Base-by-base conservation (phyloP, 2,113 vertebrate species). In the Eurypyga helias region DNA sequence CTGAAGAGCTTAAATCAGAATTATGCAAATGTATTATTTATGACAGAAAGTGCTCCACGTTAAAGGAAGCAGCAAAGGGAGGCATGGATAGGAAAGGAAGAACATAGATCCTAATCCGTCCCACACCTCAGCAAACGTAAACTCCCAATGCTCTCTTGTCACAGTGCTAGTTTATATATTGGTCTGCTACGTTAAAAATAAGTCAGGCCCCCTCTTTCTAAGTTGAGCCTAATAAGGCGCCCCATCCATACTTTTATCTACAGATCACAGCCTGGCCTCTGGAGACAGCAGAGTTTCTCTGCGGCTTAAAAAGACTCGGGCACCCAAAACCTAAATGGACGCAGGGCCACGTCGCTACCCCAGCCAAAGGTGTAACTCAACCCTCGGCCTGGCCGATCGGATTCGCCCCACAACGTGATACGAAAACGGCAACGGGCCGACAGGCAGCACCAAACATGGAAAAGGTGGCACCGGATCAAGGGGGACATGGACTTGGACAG, bases 401-500 rank as follows among this genome's bases (percentile, higher is more conserved):
- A 82, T 87, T 93, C 94, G 46, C 94, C 96, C 96, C 97, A 88
- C 93, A 91, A 43, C 38, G 52, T 84, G 97, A 98, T 95, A 85
- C 90, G 29, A 81, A 92, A 97, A 81, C 52, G 24, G 97, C 95
- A 88, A 82, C 89, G n/a, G 66, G 96, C 96, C 54, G 92, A 97
- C 93, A 96, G 95, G 97, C 98, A 91, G 96, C 94, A 98, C 98
- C 98, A 99, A 98, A 99, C 97, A 98, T 97, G 98, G 98, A 98
- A 97, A 98, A 93, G 79, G 91, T 98, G 98, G 98, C 98, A 97
- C 79, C 62, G 9, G 51, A 88, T 87, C 93, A 88, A 41, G 87
- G 65, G 78, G 83, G 81, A 95, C 93, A 89, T 93, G 87, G 93
- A 94, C 98, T 97, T 96, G 98, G 97, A 93, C 54, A 1, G 87